Conservation (phyloP, 2,797 vertebrate species). For the Acanthopagrus latus region DNA sequence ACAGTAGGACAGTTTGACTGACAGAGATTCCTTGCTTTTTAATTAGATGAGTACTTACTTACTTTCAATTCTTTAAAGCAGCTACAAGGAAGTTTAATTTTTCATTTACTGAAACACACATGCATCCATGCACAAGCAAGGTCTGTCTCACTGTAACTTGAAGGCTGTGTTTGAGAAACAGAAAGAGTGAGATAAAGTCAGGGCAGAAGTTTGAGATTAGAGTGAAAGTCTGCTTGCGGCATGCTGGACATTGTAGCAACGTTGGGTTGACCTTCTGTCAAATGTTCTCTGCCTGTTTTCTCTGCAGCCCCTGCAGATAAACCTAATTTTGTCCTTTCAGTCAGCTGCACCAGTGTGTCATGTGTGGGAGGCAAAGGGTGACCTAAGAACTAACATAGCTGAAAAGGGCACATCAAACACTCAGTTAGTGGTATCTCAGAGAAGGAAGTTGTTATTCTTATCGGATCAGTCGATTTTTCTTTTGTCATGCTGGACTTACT, state of each 20-base stretch:
- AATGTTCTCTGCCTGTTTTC: constrained; percentile 51
- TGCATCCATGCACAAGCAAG: background rate
- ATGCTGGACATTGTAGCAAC: constrained; percentile 46
- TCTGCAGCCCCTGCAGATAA: constrained; percentile 61
- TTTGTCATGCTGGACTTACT: background rate
- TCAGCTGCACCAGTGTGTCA: constrained; percentile 58
- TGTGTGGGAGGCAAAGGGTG: constrained; percentile 48
- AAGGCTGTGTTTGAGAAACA: constrained; percentile 41
- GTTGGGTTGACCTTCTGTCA: constrained; percentile 65
- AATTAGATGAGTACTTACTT: no score
- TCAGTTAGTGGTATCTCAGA: constrained; percentile 17
- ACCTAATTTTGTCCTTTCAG: constrained; percentile 62
- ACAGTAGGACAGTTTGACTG: no score
- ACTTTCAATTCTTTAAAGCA: no score
- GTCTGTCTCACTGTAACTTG: constrained; percentile 10
- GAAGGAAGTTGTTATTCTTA: background rate
- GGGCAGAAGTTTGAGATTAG: constrained; percentile 48
- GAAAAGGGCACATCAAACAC: constrained; percentile 29
- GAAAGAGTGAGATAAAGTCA: constrained; percentile 49
- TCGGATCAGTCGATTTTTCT: background rate
- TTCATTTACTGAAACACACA: background rate
- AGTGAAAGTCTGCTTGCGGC: constrained; percentile 58
- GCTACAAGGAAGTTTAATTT: no score
- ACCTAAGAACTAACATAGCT: constrained; percentile 38
- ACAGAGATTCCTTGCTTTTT: no score